Percentiles rank a stretch among this genome's conserved stretches.
These are phyloP conservation scores for Terrapene triunguis DNA, from an alignment of 2,113 vertebrate species.

Conservation along the genomic window DNA sequence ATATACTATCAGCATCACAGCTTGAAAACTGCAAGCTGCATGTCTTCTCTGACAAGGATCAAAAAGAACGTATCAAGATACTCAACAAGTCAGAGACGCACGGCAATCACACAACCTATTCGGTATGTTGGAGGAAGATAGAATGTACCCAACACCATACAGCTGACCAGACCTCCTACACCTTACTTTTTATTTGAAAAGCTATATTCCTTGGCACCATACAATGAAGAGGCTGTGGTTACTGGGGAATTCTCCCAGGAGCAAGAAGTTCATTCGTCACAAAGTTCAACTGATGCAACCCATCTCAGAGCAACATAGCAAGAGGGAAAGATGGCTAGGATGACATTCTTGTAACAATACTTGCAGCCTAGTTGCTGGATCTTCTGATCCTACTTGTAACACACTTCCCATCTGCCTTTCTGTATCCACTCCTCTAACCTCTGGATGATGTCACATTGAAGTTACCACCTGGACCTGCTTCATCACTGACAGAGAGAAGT, in stretches of 20 bases:
- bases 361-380: neutral
- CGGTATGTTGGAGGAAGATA: neutral
- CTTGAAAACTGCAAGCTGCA: neutral
- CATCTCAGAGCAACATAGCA: neutral
- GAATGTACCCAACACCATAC: neutral
- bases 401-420: neutral
- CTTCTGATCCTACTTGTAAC: neutral
- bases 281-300: neutral
- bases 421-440: neutral
- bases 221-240: fast-evolving
- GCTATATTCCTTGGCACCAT: neutral
- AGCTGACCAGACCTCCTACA: fast-evolving
- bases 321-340: neutral
- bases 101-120: neutral
- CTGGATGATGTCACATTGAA: neutral
- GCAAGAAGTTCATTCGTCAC: neutral
- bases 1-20: neutral
- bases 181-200: neutral
- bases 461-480: neutral
- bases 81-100: fast-evolving
- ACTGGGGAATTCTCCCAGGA: neutral
- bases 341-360: neutral
- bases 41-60: neutral
- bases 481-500: neutral
- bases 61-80: neutral